Base-by-base conservation (phyloP, 2,888 invertebrate genomes). In the Ecliptopera silaceata region DNA sequence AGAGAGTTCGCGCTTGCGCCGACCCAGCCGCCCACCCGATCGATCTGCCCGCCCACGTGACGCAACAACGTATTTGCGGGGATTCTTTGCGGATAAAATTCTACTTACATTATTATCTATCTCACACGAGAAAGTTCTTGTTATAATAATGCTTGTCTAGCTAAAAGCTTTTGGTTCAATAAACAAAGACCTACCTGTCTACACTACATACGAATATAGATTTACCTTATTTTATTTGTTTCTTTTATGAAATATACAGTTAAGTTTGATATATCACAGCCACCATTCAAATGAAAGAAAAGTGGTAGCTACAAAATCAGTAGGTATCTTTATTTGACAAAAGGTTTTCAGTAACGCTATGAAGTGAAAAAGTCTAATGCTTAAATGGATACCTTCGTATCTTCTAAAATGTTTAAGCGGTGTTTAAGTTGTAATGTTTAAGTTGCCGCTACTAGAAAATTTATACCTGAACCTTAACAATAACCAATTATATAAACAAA, bases 41-140 rank as follows among this genome's bases (percentile, higher is more conserved):
- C 87, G 89, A 89, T 87, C 86, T 77, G 83, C 76, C 84, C 86
- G 82, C 86, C 88, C 87, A 88, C 88, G 88, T 89, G 88, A 88
- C 87, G 86, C 89, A 86, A 84, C 85, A 86, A 84, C 84, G 86
- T 85, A 87, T 85, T 88, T 87, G 85, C 84, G 79, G 82, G 89
- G 87, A 86, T 91, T 90, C 90, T 82, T 84, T 82, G 84, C 84
- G 78, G 78, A 77, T 75, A 81, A 75, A 74, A 75, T 70, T 70
- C 65, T 72, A 70, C 66, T 71, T 71, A 71, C 64, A 72, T 46
- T 59, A 54, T 26, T 47, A 53, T 39, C 36, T 36, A 50, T 38
- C 17, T 18, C 11, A 36, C 42, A 47, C 42, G 50, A 50, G 41
- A 50, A 54, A 54, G 5, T 10, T 26, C 32, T 38, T 22, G 12